Conservation (phyloP, 2,888 invertebrate species). For the Stegana nigrithorax region DNA sequence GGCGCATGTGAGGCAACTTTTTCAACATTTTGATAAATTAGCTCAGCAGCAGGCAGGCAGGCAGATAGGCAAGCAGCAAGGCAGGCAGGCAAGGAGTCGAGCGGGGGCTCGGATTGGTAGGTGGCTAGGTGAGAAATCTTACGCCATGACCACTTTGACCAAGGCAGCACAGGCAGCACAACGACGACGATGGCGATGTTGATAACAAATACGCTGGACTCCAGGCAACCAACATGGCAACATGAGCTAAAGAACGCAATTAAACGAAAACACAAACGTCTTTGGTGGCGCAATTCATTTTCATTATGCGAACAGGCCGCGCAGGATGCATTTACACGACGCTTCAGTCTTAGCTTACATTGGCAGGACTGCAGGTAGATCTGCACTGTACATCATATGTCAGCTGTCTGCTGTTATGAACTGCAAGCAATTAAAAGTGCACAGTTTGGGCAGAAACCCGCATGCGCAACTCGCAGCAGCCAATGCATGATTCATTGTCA, state of each 20-base stretch:
- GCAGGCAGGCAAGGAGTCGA: too few relatives aligned
- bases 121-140: conserved; percentile 44
- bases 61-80: not conserved
- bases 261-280: conserved; percentile 58
- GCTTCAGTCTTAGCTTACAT: not conserved
- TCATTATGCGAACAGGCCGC: conserved; percentile 43
- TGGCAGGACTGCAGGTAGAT: not conserved
- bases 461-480: too few relatives aligned
- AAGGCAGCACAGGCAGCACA: not conserved
- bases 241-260: conserved; percentile 52
- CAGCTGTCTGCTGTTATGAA: too few relatives aligned
- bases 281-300: conserved; percentile 60
- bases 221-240: conserved; percentile 26
- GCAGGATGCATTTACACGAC: not conserved
- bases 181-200: not conserved
- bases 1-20: conserved; percentile 39
- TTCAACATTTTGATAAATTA: conserved; percentile 57
- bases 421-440: too few relatives aligned
- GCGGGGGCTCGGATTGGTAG: too few relatives aligned
- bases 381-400: too few relatives aligned
- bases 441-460: too few relatives aligned
- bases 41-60: conserved; percentile 21
- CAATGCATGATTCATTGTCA: too few relatives aligned
- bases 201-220: too few relatives aligned
- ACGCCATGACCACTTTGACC: not conserved